These are phyloP conservation scores for Pseudococcus jackbeardsleyi DNA, from an alignment of 2,888 invertebrate species.

Conservation along the genomic window DNA sequence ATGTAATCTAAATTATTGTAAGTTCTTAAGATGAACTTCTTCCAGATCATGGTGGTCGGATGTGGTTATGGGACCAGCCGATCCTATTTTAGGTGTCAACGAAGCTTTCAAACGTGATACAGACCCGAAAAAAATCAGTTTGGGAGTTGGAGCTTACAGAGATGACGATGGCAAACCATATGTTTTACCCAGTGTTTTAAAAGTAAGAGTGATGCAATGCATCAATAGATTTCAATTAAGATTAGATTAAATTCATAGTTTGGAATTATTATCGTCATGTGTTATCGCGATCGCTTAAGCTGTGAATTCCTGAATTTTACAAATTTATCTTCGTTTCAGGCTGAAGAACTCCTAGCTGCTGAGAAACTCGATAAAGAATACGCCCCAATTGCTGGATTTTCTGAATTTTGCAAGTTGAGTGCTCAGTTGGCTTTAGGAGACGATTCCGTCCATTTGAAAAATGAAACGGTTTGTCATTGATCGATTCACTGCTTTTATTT, in stretches of 20 bases:
- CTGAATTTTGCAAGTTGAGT: slow-evolving; percentile 86
- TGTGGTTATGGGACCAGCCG: slow-evolving; percentile 97
- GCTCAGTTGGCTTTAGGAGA: slow-evolving; percentile 91
- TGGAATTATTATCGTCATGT: background rate
- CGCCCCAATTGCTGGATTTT: slow-evolving; percentile 88
- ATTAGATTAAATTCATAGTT: background rate
- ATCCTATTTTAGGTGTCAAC: slow-evolving; percentile 96
- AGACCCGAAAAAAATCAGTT: slow-evolving; percentile 94
- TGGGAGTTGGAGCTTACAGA: slow-evolving; percentile 96
- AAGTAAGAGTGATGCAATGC: slow-evolving; percentile 71
- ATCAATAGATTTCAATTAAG: background rate
- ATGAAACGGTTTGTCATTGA: slow-evolving; percentile 51
- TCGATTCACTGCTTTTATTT: background rate
- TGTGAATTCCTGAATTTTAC: background rate
- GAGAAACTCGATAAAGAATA: slow-evolving; percentile 93
- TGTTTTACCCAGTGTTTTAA: slow-evolving; percentile 88
- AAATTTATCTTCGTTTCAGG: slow-evolving; percentile 73
- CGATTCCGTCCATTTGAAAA: slow-evolving; percentile 74
- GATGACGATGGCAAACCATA: slow-evolving; percentile 98
- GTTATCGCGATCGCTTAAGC: background rate
- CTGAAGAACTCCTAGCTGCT: slow-evolving; percentile 81
- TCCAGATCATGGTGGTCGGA: slow-evolving; percentile 82
- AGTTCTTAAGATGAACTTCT: background rate
- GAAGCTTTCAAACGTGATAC: slow-evolving; percentile 94
- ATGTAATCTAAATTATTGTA: background rate